Conservation (phyloP, 2,797 vertebrate species). For the Saguinus oedipus region DNA sequence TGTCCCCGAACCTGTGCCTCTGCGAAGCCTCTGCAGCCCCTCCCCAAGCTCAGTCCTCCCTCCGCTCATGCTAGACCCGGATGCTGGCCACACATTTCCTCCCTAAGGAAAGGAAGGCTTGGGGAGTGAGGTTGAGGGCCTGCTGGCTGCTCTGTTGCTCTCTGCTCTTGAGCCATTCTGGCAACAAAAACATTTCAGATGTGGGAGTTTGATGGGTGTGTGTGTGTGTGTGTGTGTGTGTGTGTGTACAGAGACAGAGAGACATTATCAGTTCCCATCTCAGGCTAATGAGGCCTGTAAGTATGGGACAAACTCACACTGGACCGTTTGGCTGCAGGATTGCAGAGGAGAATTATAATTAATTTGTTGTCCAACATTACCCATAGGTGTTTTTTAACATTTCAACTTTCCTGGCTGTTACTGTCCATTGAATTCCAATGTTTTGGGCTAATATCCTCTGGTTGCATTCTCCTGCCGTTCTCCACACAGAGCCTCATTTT, state of each 20-base stretch:
- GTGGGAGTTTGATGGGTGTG: fast-evolving
- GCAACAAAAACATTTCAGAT: neutral
- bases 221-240: neutral
- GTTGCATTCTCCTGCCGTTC: neutral
- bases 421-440: constrained; percentile 52
- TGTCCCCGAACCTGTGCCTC: fast-evolving
- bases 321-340: neutral
- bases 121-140: fast-evolving
- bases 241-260: neutral
- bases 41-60: neutral
- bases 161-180: neutral
- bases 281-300: neutral
- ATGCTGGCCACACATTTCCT: fast-evolving
- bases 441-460: neutral
- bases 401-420: neutral
- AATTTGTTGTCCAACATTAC: neutral
- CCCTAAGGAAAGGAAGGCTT: fast-evolving
- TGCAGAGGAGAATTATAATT: neutral
- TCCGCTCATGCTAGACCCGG: fast-evolving
- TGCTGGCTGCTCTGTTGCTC: neutral
- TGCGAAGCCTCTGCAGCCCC: fast-evolving
- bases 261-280: neutral
- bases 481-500: neutral
- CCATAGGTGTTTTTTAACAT: neutral
- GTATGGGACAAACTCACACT: neutral